Evolutionary conservation across 1,140 invertebrate species (phyloP).

Genomic region (Tigriopus japonicus): DNA sequence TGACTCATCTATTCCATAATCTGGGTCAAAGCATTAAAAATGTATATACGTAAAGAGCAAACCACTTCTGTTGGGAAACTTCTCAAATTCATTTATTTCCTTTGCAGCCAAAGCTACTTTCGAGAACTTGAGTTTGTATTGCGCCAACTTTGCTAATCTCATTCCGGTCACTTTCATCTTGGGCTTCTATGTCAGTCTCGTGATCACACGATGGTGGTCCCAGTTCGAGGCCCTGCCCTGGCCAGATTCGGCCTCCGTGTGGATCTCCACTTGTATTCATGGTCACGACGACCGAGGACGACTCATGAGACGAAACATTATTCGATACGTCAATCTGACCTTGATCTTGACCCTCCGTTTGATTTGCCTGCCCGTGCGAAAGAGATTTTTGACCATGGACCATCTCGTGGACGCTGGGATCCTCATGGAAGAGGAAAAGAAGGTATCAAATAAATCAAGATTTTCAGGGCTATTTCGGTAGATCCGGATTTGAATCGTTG

Average conservation of each 20-base stretch:
- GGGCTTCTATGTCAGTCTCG: background rate
- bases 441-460: background rate
- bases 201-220: background rate
- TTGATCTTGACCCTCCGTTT: conserved; percentile 24
- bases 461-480: too few species aligned
- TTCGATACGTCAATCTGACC: conserved; percentile 34
- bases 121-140: background rate
- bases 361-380: conserved; percentile 31
- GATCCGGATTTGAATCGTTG: too few species aligned
- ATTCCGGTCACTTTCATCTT: background rate
- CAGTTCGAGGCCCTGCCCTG: background rate
- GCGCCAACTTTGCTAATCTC: background rate
- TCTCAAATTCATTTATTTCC: too few species aligned
- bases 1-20: too few species aligned
- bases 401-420: conserved; percentile 31
- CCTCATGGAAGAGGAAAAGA: background rate
- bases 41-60: too few species aligned
- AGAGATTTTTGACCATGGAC: conserved; percentile 33
- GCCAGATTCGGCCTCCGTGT: background rate
- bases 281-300: conserved; percentile 26
- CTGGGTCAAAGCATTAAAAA: too few species aligned
- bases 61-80: too few species aligned
- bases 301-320: conserved; percentile 32
- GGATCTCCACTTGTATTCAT: background rate
- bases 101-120: background rate